Conservation (phyloP, 2,113 vertebrate species). For the Dasyornis broadbenti region DNA sequence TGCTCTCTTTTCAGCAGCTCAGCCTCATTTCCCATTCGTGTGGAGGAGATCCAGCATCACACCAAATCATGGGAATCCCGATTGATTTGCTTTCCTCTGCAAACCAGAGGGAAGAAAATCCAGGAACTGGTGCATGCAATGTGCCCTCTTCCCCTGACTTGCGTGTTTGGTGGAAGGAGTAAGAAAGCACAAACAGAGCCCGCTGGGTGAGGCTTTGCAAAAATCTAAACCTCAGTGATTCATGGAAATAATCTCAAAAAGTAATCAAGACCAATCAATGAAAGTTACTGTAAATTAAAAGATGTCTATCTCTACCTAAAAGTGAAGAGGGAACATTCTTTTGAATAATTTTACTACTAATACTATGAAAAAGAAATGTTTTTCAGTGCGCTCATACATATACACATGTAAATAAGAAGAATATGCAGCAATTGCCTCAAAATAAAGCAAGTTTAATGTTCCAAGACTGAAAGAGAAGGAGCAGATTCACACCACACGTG, state of each 20-base stretch:
- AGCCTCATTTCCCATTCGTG: accelerated
- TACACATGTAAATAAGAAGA: background rate
- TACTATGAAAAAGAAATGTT: background rate
- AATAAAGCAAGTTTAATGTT: background rate
- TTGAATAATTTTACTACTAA: background rate
- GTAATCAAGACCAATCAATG: background rate
- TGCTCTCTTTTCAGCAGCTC: background rate
- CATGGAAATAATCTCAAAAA: background rate
- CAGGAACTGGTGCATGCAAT: background rate
- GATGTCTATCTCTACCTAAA: background rate
- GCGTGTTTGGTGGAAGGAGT: background rate
- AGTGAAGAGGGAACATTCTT: background rate
- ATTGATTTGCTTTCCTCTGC: background rate
- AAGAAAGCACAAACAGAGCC: background rate
- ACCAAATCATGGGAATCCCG: background rate
- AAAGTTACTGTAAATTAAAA: background rate
- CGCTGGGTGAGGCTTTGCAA: background rate
- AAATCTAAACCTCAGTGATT: background rate
- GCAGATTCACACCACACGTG: background rate
- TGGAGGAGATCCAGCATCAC: background rate
- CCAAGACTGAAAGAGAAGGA: background rate
- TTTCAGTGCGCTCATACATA: background rate
- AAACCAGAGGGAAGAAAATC: background rate
- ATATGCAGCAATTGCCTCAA: background rate
- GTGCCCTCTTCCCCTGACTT: too few species aligned